Conservation (phyloP, 37 sponge, comb jelly and placozoan genomes). For the Dysidea cf. avara region DNA sequence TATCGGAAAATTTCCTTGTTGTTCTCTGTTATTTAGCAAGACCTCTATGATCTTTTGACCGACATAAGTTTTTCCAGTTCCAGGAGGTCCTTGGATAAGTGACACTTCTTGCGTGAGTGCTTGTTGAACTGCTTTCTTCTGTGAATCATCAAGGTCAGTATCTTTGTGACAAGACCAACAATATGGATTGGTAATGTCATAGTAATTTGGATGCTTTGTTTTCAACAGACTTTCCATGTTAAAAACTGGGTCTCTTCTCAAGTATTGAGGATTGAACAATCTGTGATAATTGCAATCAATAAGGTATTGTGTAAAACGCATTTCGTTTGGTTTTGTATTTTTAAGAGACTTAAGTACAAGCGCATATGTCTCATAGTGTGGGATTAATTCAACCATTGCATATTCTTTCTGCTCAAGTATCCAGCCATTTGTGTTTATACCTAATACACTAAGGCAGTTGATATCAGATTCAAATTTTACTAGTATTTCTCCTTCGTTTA, state of each 20-base stretch:
- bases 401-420: slow-evolving; percentile 32
- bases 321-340: slow-evolving; percentile 35
- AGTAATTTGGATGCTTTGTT: neutral
- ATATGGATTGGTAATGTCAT: neutral
- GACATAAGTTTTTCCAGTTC: too few species aligned
- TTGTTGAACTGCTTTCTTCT: slow-evolving; percentile 59
- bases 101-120: slow-evolving; percentile 78
- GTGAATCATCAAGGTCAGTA: slow-evolving; percentile 59
- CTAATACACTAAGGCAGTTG: too few species aligned
- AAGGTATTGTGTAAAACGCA: slow-evolving; percentile 72
- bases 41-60: too few species aligned
- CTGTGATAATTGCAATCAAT: slow-evolving; percentile 21
- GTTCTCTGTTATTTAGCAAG: slow-evolving; percentile 90
- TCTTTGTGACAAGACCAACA: slow-evolving; percentile 42
- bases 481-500: slow-evolving; percentile 40
- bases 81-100: slow-evolving; percentile 94
- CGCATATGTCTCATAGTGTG: slow-evolving; percentile 89
- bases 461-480: slow-evolving; percentile 58
- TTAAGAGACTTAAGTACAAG: slow-evolving; percentile 68
- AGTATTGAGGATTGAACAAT: too few species aligned
- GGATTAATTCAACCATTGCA: slow-evolving; percentile 75
- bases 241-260: too few species aligned
- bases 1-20: slow-evolving; percentile 60
- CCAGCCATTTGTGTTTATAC: too few species aligned
- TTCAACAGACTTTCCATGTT: too few species aligned